phyloP scores from a whole-genome alignment of 2,113 vertebrate genomes.

The Ciconia maguari region DNA sequence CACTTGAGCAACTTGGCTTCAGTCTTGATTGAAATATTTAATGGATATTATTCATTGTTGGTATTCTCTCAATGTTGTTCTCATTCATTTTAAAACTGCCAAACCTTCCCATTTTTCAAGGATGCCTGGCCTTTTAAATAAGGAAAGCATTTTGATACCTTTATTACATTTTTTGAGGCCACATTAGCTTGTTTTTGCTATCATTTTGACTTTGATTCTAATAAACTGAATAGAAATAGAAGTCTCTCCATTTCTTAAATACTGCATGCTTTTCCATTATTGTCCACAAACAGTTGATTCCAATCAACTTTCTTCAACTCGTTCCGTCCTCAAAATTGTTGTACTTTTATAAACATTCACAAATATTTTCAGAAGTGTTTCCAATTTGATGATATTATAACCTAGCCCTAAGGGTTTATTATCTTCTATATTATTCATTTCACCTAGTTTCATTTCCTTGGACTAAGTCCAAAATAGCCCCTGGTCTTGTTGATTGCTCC shows the following conservation, averaged over 20 bases:
- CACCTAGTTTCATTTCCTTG: conserved; percentile 78
- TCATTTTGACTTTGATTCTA: conserved; percentile 72
- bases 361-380: conserved; percentile 78
- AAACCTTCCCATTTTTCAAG: conserved; percentile 71
- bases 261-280: conserved; percentile 68
- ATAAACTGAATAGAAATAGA: conserved; percentile 59
- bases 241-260: conserved; percentile 61
- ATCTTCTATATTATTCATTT: conserved; percentile 77
- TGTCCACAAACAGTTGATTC: conserved; percentile 74
- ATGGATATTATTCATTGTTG: conserved; percentile 66
- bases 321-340: conserved; percentile 73
- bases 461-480: conserved; percentile 78
- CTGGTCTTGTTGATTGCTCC: conserved; percentile 76
- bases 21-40: conserved; percentile 70
- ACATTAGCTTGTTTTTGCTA: conserved; percentile 60
- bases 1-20: conserved; percentile 65
- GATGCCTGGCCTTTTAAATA: conserved; percentile 73
- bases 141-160: conserved; percentile 69
- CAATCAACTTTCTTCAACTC: conserved; percentile 75
- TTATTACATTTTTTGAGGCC: conserved; percentile 68
- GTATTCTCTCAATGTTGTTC: conserved; percentile 56
- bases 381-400: conserved; percentile 76
- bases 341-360: conserved; percentile 76
- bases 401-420: conserved; percentile 81
- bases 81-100: conserved; percentile 67